Base-by-base conservation (phyloP, 2,888 invertebrate species). In the Agrilus biguttatus region DNA sequence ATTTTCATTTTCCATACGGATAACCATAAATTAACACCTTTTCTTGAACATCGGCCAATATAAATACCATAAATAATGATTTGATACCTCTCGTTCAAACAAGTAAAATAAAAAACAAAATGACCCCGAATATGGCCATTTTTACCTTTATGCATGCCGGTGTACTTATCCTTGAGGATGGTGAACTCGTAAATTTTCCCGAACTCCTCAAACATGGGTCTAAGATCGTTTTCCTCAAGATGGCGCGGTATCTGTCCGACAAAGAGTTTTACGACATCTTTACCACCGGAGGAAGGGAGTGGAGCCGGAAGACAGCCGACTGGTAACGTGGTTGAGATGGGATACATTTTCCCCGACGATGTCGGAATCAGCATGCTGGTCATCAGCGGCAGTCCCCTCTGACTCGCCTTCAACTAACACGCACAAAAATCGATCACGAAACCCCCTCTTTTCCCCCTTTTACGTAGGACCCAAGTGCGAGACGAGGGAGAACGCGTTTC, bases 151-250 rank as follows among this genome's bases (percentile, higher is more conserved):
- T 92, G 92, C 80, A 91, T 86, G 51, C 92, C 92, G 45, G 91
- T 92, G 73, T 87, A 85, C 63, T 91, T 88, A 67, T 93, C 92
- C 74, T 90, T 91, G 55, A 93, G 79, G 46, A 93, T 86, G 48
- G 90, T 89, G 61, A 93, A 82, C 74, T 93, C 92, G 68, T 89
- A 90, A 62, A 92, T 91, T 66, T 86, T 86, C 43, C 92, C 91
- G 58, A 87, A 92, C 66, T 88, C 83, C 66, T 91, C 90, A 65
- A 92, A 90, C 75, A 92, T 82, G 33, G 90, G 90, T 41, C 89
- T 72, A 23, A 92, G 72, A 58, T 90, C 85, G 44, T 83, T 83
- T 61, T 91, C 92, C 60, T 87, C 87, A 45, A 92, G 68, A 62
- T 89, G 88, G 44, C 91, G 71, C 17, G 92, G 92, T 53, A 93